Evolutionary conservation across 2,888 invertebrate genomes (phyloP).

Genomic region (Agapetus fuscipes): DNA sequence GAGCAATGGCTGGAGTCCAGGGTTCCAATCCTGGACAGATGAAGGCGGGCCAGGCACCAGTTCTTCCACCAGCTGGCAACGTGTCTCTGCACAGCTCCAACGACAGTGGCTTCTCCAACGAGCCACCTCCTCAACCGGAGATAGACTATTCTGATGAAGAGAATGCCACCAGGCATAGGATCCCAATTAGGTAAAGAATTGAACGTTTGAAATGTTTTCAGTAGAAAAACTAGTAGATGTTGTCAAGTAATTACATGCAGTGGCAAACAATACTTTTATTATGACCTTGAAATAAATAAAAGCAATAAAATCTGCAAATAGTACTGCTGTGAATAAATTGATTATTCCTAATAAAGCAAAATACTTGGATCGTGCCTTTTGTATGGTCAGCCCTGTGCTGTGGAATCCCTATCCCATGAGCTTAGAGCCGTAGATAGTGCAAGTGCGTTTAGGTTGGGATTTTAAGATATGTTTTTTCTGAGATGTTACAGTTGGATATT

Average conservation of each 20-base stretch:
- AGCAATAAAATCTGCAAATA: too few relatives aligned
- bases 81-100: conserved; percentile 83
- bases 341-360: too few relatives aligned
- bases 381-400: too few relatives aligned
- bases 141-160: conserved; percentile 88
- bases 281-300: too few relatives aligned
- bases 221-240: neutral
- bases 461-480: too few relatives aligned
- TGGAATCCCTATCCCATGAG: too few relatives aligned
- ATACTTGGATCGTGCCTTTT: too few relatives aligned
- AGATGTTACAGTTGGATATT: too few relatives aligned
- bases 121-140: conserved; percentile 79
- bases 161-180: conserved; percentile 48
- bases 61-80: conserved; percentile 48
- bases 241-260: neutral
- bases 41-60: neutral
- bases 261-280: too few relatives aligned
- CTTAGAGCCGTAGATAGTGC: too few relatives aligned
- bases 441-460: too few relatives aligned
- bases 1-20: conserved; percentile 23
- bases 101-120: conserved; percentile 87
- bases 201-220: neutral
- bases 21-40: neutral
- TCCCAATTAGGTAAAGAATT: conserved; percentile 50
- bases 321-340: too few relatives aligned